Conservation (phyloP, 1,140 invertebrate genomes). For the Dinothrombium tinctorium region DNA sequence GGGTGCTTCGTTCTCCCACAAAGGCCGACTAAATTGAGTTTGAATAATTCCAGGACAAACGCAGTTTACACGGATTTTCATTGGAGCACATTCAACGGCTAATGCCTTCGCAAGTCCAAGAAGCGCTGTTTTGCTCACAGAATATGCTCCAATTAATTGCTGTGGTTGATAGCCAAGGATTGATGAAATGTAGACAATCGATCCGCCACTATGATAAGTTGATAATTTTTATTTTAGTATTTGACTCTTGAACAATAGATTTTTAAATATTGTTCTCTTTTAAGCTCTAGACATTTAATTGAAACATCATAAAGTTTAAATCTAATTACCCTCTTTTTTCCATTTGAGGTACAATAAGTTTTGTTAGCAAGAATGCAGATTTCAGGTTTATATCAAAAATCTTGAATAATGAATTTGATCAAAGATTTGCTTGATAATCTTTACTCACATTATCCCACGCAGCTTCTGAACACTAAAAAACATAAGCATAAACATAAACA, state of each 20-base stretch:
- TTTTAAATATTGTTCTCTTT: too few species aligned
- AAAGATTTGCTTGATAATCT: background rate
- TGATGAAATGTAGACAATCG: slow-evolving; percentile 66
- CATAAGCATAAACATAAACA: slow-evolving; percentile 17
- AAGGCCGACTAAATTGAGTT: slow-evolving; percentile 55
- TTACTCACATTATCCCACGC: slow-evolving; percentile 37
- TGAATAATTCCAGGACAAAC: slow-evolving; percentile 44
- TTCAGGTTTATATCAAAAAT: slow-evolving; percentile 93
- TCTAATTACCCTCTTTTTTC: slow-evolving; percentile 34
- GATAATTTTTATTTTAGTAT: too few species aligned
- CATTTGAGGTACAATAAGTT: slow-evolving; percentile 62
- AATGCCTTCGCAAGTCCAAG: slow-evolving; percentile 39
- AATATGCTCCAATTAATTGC: slow-evolving; percentile 66
- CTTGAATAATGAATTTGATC: slow-evolving; percentile 27
- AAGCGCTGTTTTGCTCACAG: slow-evolving; percentile 78
- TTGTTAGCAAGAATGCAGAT: slow-evolving; percentile 55
- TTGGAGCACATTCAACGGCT: slow-evolving; percentile 20
- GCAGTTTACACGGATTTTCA: slow-evolving; percentile 40
- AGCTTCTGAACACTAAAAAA: slow-evolving; percentile 42
- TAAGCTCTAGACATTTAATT: too few species aligned
- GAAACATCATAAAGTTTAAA: background rate
- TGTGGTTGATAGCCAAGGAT: slow-evolving; percentile 69
- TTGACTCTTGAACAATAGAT: too few species aligned
- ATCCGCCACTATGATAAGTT: slow-evolving; percentile 33
- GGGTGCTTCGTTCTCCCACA: slow-evolving; percentile 14